Evolutionary conservation across 2,888 invertebrate species (phyloP), one percentile per base, ranked within the genome.

Genomic region (Drosophila borborema): DNA sequence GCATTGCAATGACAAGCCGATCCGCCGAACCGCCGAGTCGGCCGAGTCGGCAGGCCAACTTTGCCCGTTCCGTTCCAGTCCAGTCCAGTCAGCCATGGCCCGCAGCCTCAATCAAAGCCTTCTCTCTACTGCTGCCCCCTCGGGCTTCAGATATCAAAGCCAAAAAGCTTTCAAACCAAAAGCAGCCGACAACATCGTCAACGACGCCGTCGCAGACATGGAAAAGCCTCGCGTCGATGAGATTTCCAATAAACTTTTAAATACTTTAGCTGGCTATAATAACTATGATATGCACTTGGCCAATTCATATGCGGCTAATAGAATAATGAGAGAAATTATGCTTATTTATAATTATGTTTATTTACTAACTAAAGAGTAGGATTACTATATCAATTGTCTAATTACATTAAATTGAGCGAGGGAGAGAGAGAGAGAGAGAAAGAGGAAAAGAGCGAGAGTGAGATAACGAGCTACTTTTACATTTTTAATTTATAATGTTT

Each of bases 151-250:
- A 80, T 77, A 81, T 84, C 83, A 76, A 77, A 82, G 64, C 85
- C 78, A 74, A 85, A 85, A 85, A 78, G 87, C 84, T 84, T 84
- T 84, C 80, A 77, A 76, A 53, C 82, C 80, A 82, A 84, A 82
- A 77, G 71, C 74, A 76, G 81, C 87, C 85, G 80, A 69, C 80
- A 64, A 80, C 74, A 76, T 65, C 78, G 84, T 77, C 81, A 71
- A 67, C 78, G 41, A 74, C 71, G 70, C 72, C 72, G 79, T 61
- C 68, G 55, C 62, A 69, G 70, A 71, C 72, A 66, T 67, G 74
- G 72, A 82, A 81, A 82, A 84, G 79, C 81, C 72, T 71, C 87
- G 72, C 74, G 81, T 74, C 75, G 75, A 81, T 82, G 66, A 73
- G 84, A 84, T 83, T 82, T 83, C 58, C 82, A 77, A 70, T 75